A percentile compares a stretch with the other conserved stretches of the same genome.
Evolutionary conservation across 2,113 vertebrate species (phyloP).

Genomic region (Rattus norvegicus): GRCr8 NC_086026.1:119105501-119106000

Average conservation of each 20-base stretch:
- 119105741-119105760: not conserved
- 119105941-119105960: not conserved
- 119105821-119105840: not conserved
- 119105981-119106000: conserved; percentile 26
- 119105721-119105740: not conserved
- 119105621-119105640: conserved; percentile 1
- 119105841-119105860: not conserved
- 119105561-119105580: conserved; percentile 61
- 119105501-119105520: not conserved
- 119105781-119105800: not conserved
- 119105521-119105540: conserved; percentile 16
- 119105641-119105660: not conserved
- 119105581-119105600: conserved; percentile 78
- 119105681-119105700: conserved; percentile 55
- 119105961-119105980: conserved; percentile 54
- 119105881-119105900: not conserved
- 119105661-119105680: not conserved
- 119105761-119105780: conserved; percentile 25
- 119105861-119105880: not conserved
- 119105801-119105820: no score
- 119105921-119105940: not conserved
- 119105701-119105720: conserved; percentile 75
- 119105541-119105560: conserved; percentile 38
- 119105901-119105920: not conserved
- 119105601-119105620: conserved; percentile 53